Base-by-base conservation (phyloP, 2,888 invertebrate species). In the Endomychus coccineus region DNA sequence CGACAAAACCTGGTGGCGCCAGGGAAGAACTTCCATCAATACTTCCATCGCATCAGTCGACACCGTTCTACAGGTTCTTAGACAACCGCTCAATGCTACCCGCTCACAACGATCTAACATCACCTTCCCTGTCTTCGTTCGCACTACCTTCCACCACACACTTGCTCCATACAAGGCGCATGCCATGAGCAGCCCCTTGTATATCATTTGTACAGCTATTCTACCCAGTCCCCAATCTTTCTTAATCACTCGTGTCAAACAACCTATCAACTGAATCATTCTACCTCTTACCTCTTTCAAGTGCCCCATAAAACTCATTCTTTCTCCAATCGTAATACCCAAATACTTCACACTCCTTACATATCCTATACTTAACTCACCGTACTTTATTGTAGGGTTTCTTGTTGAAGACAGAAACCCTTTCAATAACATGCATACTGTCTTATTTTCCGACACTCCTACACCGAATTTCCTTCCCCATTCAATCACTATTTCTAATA, bases 11-110 rank as follows among this genome's bases (percentile, higher is more conserved):
- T n/a, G n/a, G n/a, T n/a, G n/a, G 17, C 22, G 16, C 33, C 16
- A 33, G 14, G 25, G 25, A 10, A 11, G 3, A 5, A 16, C 33
- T 16, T 25, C 24, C 33, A 33, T 33, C 15, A 33, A 16, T 1
- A 24, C 33, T 16, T 10, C 2, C 33, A 24, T 33, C 1, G 33
- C 33, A 2, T 33, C 33, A n/a, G 24, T 33, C 9, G 33, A 24
- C 3, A 33, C 32, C n/a, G 33, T 25, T 2, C 24, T 4, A 22
- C 32, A 32, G 11, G 23, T 23, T 10, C 23, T 13, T 11, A 32
- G 12, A n/a, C 22, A 15, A 12, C 23, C 32, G 3, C 16, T 6
- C 23, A 32, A 10, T 3, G 23, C 23, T 9, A 23, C 23, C 4
- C 32, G 13, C 12, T 33, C 24, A 12, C 24, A 16, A 11, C 16